Evolutionary conservation across 2,113 vertebrate genomes (phyloP).

Genomic region (Lathamus discolor): DNA sequence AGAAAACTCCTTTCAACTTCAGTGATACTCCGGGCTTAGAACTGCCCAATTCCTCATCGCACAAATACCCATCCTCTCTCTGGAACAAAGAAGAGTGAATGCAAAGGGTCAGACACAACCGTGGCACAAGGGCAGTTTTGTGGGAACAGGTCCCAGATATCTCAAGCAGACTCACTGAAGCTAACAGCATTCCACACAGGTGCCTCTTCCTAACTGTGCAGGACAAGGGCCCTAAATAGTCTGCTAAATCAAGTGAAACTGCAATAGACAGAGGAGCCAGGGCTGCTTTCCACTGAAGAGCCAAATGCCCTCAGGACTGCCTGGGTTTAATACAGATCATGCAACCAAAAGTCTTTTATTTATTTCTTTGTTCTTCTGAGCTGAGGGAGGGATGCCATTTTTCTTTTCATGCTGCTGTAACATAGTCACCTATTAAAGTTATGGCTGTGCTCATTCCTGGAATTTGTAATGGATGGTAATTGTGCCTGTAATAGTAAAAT

Average conservation of each 20-base stretch:
- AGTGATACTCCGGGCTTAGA: not conserved
- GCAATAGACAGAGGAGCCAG: not conserved
- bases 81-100: not conserved
- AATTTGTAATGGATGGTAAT: slow-evolving; percentile 55
- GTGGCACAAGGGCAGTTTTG: fast-evolving
- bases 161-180: not conserved
- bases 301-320: slow-evolving; percentile 56
- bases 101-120: not conserved
- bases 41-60: not conserved
- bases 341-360: slow-evolving; percentile 50
- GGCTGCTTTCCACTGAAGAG: not conserved
- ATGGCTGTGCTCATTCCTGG: slow-evolving; percentile 49
- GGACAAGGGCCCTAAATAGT: not conserved
- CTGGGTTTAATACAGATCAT: slow-evolving; percentile 32
- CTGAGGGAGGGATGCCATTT: slow-evolving; percentile 47
- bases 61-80: fast-evolving
- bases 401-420: slow-evolving; percentile 51
- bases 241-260: not conserved
- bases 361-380: slow-evolving; percentile 55
- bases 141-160: not conserved
- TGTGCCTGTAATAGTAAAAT: slow-evolving; percentile 45
- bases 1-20: not conserved
- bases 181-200: not conserved
- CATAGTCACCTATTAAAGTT: slow-evolving; percentile 57
- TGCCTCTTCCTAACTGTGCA: not conserved